These are phyloP conservation scores for Chionodraco myersi DNA, from an alignment of 2,113 vertebrate genomes.

Conservation along the genomic window DNA sequence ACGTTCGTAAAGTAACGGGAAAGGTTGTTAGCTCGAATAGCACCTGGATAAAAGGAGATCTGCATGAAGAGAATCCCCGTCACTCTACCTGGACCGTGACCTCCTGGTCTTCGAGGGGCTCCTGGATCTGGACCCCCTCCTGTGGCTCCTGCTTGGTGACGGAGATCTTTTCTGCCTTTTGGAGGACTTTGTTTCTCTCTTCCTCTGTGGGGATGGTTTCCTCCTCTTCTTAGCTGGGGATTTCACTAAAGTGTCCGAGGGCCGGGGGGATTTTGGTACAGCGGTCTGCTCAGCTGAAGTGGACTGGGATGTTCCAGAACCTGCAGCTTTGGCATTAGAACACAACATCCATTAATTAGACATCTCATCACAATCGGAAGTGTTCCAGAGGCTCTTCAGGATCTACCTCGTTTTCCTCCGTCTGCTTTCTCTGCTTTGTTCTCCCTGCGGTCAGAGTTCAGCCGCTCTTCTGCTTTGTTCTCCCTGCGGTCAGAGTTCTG, in stretches of 20 bases:
- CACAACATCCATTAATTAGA: neutral
- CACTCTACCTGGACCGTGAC: constrained; percentile 68
- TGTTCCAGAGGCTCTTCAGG: neutral
- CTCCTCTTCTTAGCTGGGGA: constrained; percentile 62
- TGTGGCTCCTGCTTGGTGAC: constrained; percentile 58
- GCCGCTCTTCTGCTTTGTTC: neutral
- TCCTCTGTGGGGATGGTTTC: constrained; percentile 63
- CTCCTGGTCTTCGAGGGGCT: constrained; percentile 64
- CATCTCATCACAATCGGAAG: too few relatives aligned
- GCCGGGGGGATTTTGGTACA: neutral
- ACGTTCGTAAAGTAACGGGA: too few relatives aligned
- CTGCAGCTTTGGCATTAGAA: constrained; percentile 11
- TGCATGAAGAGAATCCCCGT: neutral
- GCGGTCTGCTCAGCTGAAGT: neutral
- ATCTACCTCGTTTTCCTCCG: constrained; percentile 38
- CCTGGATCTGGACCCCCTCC: constrained; percentile 67
- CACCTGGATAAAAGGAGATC: neutral
- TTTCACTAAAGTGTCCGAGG: constrained; percentile 18
- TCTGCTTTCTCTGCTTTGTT: constrained; percentile 2
- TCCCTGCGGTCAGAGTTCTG: neutral
- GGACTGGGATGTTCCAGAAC: constrained; percentile 6
- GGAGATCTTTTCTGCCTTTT: constrained; percentile 62
- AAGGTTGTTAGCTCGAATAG: neutral
- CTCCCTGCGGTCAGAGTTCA: neutral
- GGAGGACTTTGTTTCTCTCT: constrained; percentile 62